Evolutionary conservation across 1,140 invertebrate genomes (phyloP).

Genomic region (Rhagoletis zephyria): DNA sequence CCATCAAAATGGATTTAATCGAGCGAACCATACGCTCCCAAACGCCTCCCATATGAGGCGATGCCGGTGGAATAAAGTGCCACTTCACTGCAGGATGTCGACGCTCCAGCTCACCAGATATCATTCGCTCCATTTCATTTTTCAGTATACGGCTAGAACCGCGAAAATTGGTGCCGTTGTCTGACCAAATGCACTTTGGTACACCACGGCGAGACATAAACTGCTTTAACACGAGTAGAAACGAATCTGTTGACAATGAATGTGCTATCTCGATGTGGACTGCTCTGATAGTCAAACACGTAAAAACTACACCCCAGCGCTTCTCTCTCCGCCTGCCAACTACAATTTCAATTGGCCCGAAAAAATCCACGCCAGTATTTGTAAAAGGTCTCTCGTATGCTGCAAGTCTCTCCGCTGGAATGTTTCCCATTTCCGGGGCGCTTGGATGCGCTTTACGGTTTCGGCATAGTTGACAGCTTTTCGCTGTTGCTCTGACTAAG

Average conservation of each 20-base stretch:
- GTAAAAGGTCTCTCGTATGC: constrained; percentile 14
- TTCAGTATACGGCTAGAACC: constrained; percentile 56
- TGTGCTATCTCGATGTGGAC: constrained; percentile 18
- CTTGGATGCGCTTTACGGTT: background rate
- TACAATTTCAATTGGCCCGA: background rate
- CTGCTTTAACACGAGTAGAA: too few species aligned
- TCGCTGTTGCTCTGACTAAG: background rate
- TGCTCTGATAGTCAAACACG: constrained; percentile 34
- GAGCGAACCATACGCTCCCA: constrained; percentile 72
- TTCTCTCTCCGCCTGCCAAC: background rate
- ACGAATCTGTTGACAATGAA: constrained; percentile 28
- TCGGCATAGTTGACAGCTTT: background rate
- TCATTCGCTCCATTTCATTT: background rate
- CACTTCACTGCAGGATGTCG: constrained; percentile 59
- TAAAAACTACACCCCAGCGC: constrained; percentile 21
- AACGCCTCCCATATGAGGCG: constrained; percentile 70
- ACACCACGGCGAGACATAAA: too few species aligned
- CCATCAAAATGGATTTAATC: constrained; percentile 64
- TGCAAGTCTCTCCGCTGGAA: background rate
- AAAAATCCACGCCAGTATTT: background rate
- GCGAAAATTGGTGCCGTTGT: constrained; percentile 72
- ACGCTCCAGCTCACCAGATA: background rate
- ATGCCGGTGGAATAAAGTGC: constrained; percentile 70
- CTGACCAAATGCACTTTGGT: constrained; percentile 65
- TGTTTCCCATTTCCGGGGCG: background rate